Conservation (phyloP, 2,113 vertebrate genomes). For the Pseudopodoces humilis region DNA sequence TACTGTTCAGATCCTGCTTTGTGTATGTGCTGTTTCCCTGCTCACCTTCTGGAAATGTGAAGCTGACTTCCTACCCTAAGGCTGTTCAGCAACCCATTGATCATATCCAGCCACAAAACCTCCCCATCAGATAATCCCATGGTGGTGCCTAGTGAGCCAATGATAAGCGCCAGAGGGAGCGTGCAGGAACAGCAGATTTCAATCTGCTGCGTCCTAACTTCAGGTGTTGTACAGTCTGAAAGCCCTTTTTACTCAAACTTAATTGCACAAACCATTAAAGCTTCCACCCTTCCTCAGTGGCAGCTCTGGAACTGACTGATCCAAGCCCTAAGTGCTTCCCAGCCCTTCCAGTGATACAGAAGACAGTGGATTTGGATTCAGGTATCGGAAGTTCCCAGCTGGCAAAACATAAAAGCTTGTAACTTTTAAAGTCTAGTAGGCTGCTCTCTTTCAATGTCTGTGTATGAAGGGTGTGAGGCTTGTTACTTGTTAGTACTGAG, state of each 20-base stretch:
- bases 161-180: accelerated
- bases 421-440: background rate
- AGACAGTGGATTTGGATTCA: background rate
- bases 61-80: background rate
- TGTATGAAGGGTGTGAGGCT: background rate
- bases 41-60: background rate
- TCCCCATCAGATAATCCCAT: background rate
- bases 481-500: background rate
- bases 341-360: accelerated
- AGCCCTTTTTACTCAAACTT: background rate
- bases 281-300: background rate
- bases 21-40: background rate
- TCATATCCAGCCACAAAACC: background rate
- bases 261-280: background rate
- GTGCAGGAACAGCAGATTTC: background rate
- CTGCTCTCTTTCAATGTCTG: background rate
- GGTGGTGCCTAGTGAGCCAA: background rate
- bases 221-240: background rate
- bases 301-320: background rate
- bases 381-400: background rate
- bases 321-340: background rate
- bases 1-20: background rate
- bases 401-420: background rate
- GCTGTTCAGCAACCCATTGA: background rate
- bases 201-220: background rate